Evolutionary conservation across 2,888 invertebrate species (phyloP).

Genomic region (Anaspis maculata): DNA sequence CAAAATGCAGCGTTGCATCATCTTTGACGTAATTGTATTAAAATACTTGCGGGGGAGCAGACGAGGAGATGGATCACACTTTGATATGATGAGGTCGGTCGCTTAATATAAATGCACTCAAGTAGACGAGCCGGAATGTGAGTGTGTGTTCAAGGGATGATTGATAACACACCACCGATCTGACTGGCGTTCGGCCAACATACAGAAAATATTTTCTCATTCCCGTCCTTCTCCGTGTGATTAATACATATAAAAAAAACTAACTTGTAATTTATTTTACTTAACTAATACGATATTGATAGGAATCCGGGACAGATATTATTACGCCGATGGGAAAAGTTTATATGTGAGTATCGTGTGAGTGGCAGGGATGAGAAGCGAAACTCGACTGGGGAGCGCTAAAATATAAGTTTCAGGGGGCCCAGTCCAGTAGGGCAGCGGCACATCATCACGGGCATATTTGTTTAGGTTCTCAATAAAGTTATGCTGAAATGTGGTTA

Average conservation of each 20-base stretch:
- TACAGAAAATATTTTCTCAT: slow-evolving; percentile 12
- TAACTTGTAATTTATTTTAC: slow-evolving; percentile 13
- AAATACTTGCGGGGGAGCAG: slow-evolving; percentile 19
- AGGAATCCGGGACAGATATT: slow-evolving; percentile 4
- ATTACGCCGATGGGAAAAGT: slow-evolving; percentile 5
- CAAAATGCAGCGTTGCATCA: slow-evolving; percentile 12
- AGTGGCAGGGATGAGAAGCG: too few relatives aligned
- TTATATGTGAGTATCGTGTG: too few relatives aligned
- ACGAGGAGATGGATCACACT: slow-evolving; percentile 36
- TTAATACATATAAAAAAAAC: slow-evolving; percentile 14
- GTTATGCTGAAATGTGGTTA: too few relatives aligned
- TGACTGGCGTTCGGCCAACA: slow-evolving; percentile 25
- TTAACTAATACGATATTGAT: slow-evolving; percentile 12
- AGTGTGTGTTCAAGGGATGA: slow-evolving; percentile 23
- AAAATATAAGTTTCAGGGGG: too few relatives aligned
- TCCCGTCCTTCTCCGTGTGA: slow-evolving; percentile 6
- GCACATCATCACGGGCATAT: too few relatives aligned
- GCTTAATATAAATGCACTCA: slow-evolving; percentile 28
- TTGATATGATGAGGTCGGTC: slow-evolving; percentile 38
- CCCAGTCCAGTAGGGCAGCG: too few relatives aligned
- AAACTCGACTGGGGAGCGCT: too few relatives aligned
- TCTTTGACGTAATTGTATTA: slow-evolving; percentile 18
- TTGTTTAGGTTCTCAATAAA: too few relatives aligned
- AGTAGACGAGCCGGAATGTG: slow-evolving; percentile 25
- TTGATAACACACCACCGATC: slow-evolving; percentile 28